Evolutionary conservation across 2,888 invertebrate genomes (phyloP), one percentile per base, ranked within the genome.

Genomic region (Orthonevra nobilis): DNA sequence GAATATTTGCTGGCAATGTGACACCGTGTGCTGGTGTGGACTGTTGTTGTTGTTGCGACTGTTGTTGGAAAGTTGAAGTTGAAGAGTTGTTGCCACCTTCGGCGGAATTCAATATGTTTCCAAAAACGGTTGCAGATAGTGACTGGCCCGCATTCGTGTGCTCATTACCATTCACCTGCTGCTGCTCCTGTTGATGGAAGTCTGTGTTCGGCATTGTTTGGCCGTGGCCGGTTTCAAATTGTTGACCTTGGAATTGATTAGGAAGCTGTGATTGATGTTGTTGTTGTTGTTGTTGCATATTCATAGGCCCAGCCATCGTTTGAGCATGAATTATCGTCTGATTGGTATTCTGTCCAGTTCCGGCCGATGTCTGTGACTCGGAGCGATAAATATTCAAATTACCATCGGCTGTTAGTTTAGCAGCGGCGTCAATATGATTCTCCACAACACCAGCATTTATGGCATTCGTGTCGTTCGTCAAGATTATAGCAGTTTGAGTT

Each of bases 41-140:
- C 42, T 84, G 86, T 56, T 87, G 87, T 30, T 84, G 84, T 23
- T 84, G 84, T 61, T 84, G 85, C 36, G 84, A 83, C 69, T 84
- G 83, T 46, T 68, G 48, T 32, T 69, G 68, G 28, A 60, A 36
- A 63, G 60, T 84, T 90, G 90, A n/a, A n/a, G n/a, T 81, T 90
- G 91, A 87, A 90, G 90, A 86, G 90, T 90, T 60, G 83, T 46
- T 60, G 15, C 34, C 64, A 20, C 19, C 64, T 6, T 32, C 28
- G 32, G 83, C 63, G 50, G 61, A 12, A 30, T 54, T 64, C 26
- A 44, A 14, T 20, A 50, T 42, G 23, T 58, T 72, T 44, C 30
- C 28, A 30, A 60, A 72, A 64, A 60, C 72, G 26, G 72, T 63
- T 15, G 64, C 77, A 14, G 77, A 72, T 28, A 72, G 72, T 12